phyloP scores from a whole-genome alignment of 1,140 invertebrate species.

The Drosophila kanapiae region DNA sequence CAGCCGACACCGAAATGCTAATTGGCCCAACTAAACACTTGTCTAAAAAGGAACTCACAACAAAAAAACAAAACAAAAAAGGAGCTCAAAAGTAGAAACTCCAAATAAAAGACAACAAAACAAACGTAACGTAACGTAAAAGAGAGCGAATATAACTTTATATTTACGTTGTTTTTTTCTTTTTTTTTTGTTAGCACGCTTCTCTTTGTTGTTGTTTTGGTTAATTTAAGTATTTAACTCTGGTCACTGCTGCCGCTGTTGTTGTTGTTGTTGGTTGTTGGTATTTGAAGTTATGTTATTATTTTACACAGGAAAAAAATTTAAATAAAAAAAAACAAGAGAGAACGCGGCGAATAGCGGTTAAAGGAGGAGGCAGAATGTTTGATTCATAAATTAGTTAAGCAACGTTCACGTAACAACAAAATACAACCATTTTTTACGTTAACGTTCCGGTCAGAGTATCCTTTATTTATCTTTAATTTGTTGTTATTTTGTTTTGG shows the following conservation, averaged over 20 bases:
- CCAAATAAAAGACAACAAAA: slow-evolving; percentile 22
- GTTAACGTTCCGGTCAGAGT: slow-evolving; percentile 42
- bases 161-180: slow-evolving; percentile 42
- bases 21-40: slow-evolving; percentile 61
- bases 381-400: slow-evolving; percentile 48
- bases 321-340: slow-evolving; percentile 50
- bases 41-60: slow-evolving; percentile 18
- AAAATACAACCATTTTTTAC: slow-evolving; percentile 69
- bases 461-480: slow-evolving; percentile 3
- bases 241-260: slow-evolving; percentile 24
- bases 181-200: slow-evolving; percentile 14
- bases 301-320: slow-evolving; percentile 60
- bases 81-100: slow-evolving; percentile 1
- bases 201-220: slow-evolving; percentile 28
- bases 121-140: slow-evolving; percentile 38
- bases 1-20: slow-evolving; percentile 55
- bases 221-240: slow-evolving; percentile 5
- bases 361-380: background rate
- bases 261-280: slow-evolving; percentile 23
- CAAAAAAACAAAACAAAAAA: slow-evolving; percentile 18
- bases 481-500: background rate
- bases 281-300: slow-evolving; percentile 42
- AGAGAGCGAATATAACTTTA: slow-evolving; percentile 27
- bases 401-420: slow-evolving; percentile 69
- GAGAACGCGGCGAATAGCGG: slow-evolving; percentile 25